phyloP scores from a whole-genome alignment of 2,888 invertebrate genomes.

The Keiferia lycopersicella region DNA sequence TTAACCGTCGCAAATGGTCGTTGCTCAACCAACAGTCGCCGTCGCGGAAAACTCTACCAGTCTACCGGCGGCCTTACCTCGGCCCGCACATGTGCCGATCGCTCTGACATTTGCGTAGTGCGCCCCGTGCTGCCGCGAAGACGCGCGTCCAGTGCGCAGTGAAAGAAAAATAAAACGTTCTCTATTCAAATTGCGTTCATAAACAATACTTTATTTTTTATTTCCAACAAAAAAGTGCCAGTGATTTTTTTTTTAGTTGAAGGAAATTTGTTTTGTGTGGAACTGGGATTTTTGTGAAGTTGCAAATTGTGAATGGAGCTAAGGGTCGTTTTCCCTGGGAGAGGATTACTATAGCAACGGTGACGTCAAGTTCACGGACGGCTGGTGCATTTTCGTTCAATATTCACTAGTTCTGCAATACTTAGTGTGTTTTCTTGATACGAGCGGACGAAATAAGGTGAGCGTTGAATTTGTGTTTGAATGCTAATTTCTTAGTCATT shows the following conservation, averaged over 20 bases:
- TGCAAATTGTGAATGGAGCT: conserved; percentile 51
- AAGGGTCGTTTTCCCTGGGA: conserved; percentile 59
- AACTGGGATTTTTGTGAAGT: conserved; percentile 34
- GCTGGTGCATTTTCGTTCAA: conserved; percentile 77
- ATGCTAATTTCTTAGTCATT: conserved; percentile 6
- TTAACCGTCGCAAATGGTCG: conserved; percentile 19
- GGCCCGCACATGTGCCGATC: conserved; percentile 77
- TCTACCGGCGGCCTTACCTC: conserved; percentile 54
- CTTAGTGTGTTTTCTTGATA: conserved; percentile 33
- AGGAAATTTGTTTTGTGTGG: conserved; percentile 22
- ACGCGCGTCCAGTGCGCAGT: conserved; percentile 57
- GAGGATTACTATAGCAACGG: conserved; percentile 73
- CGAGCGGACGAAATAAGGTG: conserved; percentile 20
- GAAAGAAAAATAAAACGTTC: conserved; percentile 46
- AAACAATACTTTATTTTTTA: conserved; percentile 40
- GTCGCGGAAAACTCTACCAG: conserved; percentile 50
- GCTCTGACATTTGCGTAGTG: conserved; percentile 79
- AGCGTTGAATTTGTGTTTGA: conserved; percentile 4
- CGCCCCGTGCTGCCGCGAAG: conserved; percentile 68
- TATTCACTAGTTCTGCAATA: conserved; percentile 49
- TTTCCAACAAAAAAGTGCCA: conserved; percentile 45
- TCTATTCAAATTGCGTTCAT: conserved; percentile 43
- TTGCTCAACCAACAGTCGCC: conserved; percentile 34
- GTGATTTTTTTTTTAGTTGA: conserved; percentile 42
- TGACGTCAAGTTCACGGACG: conserved; percentile 79